These are phyloP conservation scores for Autographa gamma DNA, from an alignment of 2,888 invertebrate genomes.

Conservation along the genomic window DNA sequence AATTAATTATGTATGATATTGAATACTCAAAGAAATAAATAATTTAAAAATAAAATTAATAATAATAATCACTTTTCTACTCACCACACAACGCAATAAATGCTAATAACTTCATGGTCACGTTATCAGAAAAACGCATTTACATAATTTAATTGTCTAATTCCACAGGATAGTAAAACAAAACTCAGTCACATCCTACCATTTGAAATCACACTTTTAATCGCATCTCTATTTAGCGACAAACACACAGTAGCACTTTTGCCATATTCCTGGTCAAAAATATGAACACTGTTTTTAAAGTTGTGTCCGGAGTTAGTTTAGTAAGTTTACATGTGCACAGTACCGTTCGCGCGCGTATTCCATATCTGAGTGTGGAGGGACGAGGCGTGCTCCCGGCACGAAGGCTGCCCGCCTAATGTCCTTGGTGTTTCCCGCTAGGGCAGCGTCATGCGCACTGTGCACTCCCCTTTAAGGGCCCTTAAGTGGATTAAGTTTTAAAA, in stretches of 20 bases:
- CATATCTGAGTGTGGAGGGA: slow-evolving; percentile 68
- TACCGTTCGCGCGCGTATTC: slow-evolving; percentile 76
- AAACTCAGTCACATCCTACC: slow-evolving; percentile 70
- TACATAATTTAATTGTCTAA: slow-evolving; percentile 58
- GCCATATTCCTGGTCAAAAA: slow-evolving; percentile 44
- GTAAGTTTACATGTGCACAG: slow-evolving; percentile 67
- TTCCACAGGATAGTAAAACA: slow-evolving; percentile 41
- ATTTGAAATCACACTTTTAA: slow-evolving; percentile 39
- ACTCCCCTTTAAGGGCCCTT: slow-evolving; percentile 82
- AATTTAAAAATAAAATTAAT: background rate
- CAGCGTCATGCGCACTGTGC: slow-evolving; percentile 84
- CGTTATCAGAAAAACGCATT: slow-evolving; percentile 65
- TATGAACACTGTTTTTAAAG: slow-evolving; percentile 35
- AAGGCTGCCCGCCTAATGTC: slow-evolving; percentile 78
- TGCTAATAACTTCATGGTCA: slow-evolving; percentile 81
- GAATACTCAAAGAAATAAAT: background rate
- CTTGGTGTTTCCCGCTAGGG: slow-evolving; percentile 85
- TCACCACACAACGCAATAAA: slow-evolving; percentile 82
- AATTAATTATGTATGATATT: background rate
- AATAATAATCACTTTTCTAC: slow-evolving; percentile 56
- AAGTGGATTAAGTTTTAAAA: slow-evolving; percentile 89
- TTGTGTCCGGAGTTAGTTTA: slow-evolving; percentile 43
- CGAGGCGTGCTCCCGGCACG: slow-evolving; percentile 69
- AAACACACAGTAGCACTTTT: slow-evolving; percentile 57
- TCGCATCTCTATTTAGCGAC: slow-evolving; percentile 41